phyloP scores from a whole-genome alignment of 1,140 invertebrate species.

The Drosophila yakuba region DNA sequence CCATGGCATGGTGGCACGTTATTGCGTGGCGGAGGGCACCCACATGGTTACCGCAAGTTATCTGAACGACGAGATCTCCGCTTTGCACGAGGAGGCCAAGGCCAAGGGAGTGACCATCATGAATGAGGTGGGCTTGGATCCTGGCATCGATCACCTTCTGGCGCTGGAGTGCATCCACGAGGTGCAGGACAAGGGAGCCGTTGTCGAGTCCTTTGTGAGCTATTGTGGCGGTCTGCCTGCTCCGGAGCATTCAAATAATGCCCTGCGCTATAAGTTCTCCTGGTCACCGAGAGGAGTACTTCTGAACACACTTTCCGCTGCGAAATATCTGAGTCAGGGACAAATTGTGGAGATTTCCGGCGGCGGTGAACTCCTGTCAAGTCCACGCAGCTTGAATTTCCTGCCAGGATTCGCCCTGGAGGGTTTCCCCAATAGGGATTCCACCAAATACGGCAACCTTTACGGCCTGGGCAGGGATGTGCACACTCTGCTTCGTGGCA shows the following conservation, averaged over 20 bases:
- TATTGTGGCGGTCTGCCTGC: slow-evolving; percentile 98
- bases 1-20: slow-evolving; percentile 93
- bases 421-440: slow-evolving; percentile 98
- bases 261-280: slow-evolving; percentile 98
- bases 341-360: slow-evolving; percentile 95
- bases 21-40: slow-evolving; percentile 93
- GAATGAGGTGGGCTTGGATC: slow-evolving; percentile 98
- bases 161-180: slow-evolving; percentile 99
- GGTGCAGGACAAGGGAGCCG: slow-evolving; percentile 90
- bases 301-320: slow-evolving; percentile 94
- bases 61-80: slow-evolving; percentile 92
- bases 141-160: slow-evolving; percentile 98
- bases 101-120: slow-evolving; percentile 95
- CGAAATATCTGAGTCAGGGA: slow-evolving; percentile 94
- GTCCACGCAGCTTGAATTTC: slow-evolving; percentile 92
- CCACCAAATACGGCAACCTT: slow-evolving; percentile 93
- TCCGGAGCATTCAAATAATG: slow-evolving; percentile 97
- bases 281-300: slow-evolving; percentile 97
- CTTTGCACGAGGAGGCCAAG: slow-evolving; percentile 91
- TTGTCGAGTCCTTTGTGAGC: slow-evolving; percentile 97
- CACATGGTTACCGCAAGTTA: slow-evolving; percentile 99
- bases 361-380: slow-evolving; percentile 95
- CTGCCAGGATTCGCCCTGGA: slow-evolving; percentile 98
- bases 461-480: slow-evolving; percentile 94
- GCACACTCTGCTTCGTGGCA: slow-evolving; percentile 95